Base-by-base conservation (phyloP, 92 coral and sea anemone species). In the Parazoanthus atlanticus region DNA sequence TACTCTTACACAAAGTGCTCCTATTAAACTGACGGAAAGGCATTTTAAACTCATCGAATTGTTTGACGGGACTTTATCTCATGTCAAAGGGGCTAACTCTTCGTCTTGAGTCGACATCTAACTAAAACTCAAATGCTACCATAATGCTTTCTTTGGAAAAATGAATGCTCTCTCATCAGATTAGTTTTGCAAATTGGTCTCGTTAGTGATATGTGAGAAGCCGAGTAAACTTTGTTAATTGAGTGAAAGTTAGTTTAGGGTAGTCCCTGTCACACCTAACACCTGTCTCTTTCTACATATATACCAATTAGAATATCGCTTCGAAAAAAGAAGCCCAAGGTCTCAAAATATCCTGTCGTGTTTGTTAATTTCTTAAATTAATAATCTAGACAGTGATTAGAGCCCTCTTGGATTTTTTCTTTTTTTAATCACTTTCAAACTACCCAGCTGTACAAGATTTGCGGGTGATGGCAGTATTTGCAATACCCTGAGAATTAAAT, bases 21-120 rank as follows among this genome's bases (percentile, higher is more conserved):
- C 78, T 72, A 84, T 84, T 72, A 67, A 84, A 70, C 34, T 84
- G 87, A 84, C 87, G 87, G 87, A 84, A 84, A 84, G 28, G 77
- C 76, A 46, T 84, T 84, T 84, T 31, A 70, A 84, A 84, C 86
- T 71, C 87, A 69, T 84, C 87, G 46, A 84, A 64, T 69, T 43
- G 43, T 84, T 43, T 84, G 87, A 84, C 87, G 87, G 86, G 78
- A 72, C 36, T 28, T 72, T 43, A 84, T 84, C 78, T 84, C 61
- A 46, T 71, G 77, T 84, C 78, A 69, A 84, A 52, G 67, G 36
- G 28, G 78, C 78, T 84, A 75, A 17, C 49, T 69, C 78, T 84
- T 43, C 28, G 66, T 5, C 66, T 43, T 33, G 49, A 31, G 19
- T 78, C 61, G 34, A 54, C 64, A 65, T 84, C 87, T 84, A 46